Percentiles rank a stretch among this genome's conserved stretches.
Conservation (phyloP, 2,113 vertebrate species). For the Dermatemys mawii region DNA sequence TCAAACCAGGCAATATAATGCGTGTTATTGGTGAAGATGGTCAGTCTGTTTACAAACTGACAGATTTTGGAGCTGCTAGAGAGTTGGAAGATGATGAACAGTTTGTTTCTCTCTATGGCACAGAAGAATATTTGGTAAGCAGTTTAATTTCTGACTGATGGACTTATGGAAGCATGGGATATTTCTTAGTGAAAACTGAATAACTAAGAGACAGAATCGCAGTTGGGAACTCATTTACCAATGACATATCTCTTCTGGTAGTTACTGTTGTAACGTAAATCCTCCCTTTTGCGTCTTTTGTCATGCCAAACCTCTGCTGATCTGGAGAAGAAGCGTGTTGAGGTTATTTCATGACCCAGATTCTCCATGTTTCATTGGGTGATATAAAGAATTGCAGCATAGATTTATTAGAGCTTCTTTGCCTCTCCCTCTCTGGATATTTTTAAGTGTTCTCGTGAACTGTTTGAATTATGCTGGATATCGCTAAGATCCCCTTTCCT, state of each 20-base stretch:
- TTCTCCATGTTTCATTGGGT: background rate
- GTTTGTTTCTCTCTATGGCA: constrained; percentile 98
- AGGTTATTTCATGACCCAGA: background rate
- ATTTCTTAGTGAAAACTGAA: background rate
- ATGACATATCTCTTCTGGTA: background rate
- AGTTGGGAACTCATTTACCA: constrained; percentile 1
- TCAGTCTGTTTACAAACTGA: constrained; percentile 96
- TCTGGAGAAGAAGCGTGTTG: background rate
- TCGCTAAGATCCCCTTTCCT: background rate
- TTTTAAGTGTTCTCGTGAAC: background rate
- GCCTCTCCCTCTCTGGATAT: background rate
- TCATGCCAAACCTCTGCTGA: background rate
- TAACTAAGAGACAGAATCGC: background rate
- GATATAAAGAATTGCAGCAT: background rate
- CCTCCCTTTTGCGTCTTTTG: background rate
- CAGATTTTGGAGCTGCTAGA: constrained; percentile 96
- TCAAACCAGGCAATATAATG: constrained; percentile 99
- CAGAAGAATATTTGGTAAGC: constrained; percentile 97
- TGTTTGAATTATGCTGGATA: rapidly evolving
- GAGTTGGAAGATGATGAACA: constrained; percentile 98
- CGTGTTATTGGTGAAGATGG: constrained; percentile 96
- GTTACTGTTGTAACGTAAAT: background rate
- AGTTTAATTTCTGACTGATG: constrained; percentile 6
- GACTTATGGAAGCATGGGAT: background rate
- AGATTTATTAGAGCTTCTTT: background rate